Conservation (phyloP, 2,888 invertebrate species). For the Scaptomyza polygonia region DNA sequence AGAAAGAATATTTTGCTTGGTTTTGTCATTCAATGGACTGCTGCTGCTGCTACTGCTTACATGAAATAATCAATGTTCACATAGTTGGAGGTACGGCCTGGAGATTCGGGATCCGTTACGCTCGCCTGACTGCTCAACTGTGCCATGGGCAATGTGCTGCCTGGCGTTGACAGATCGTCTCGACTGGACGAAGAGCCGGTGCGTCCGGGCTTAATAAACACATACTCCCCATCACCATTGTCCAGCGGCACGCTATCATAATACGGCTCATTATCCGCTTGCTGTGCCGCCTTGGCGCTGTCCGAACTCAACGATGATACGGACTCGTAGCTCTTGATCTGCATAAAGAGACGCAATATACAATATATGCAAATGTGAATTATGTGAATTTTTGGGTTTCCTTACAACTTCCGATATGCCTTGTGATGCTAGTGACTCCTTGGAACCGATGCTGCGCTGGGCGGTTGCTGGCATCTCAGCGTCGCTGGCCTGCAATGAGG, state of each 20-base stretch:
- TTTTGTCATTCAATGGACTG: not conserved
- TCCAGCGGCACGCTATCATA: slow-evolving; percentile 90
- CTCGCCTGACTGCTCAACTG: slow-evolving; percentile 84
- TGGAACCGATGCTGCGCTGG: slow-evolving; percentile 83
- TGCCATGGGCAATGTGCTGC: slow-evolving; percentile 86
- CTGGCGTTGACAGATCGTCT: slow-evolving; percentile 87
- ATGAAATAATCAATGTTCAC: slow-evolving; percentile 97
- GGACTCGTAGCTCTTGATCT: slow-evolving; percentile 89
- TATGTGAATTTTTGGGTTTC: not conserved
- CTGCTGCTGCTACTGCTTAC: no score
- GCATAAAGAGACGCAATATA: slow-evolving; percentile 6
- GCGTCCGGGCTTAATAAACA: slow-evolving; percentile 89
- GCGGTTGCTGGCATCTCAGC: slow-evolving; percentile 51
- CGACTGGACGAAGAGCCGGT: slow-evolving; percentile 88
- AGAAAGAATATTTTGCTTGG: not conserved
- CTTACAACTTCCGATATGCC: slow-evolving; percentile 83
- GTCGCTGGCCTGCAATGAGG: slow-evolving; percentile 74
- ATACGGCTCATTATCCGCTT: slow-evolving; percentile 88
- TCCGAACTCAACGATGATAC: slow-evolving; percentile 88
- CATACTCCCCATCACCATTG: slow-evolving; percentile 89
- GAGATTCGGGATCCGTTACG: slow-evolving; percentile 89
- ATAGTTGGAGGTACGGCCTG: slow-evolving; percentile 92
- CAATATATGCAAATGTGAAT: not conserved
- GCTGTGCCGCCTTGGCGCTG: slow-evolving; percentile 85
- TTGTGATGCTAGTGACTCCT: slow-evolving; percentile 84